Evolutionary conservation across 2,888 invertebrate genomes (phyloP).

Genomic region (Anoplius nigerrimus): DNA sequence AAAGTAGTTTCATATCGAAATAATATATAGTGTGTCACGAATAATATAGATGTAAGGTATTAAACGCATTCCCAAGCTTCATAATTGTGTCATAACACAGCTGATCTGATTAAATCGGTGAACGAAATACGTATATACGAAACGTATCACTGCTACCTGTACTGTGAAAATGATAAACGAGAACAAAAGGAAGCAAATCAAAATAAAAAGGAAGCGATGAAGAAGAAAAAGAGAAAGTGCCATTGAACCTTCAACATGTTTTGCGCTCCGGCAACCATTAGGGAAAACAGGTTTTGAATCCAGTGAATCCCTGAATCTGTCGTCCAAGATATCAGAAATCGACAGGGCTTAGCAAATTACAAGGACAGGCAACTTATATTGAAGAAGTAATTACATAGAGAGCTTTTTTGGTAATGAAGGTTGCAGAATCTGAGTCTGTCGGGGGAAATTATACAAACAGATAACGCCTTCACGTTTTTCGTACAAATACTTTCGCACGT

Average conservation of each 20-base stretch:
- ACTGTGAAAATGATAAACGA: not conserved
- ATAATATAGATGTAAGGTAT: no score
- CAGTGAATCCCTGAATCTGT: constrained; percentile 51
- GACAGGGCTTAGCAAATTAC: constrained; percentile 47
- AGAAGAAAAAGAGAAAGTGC: constrained; percentile 29
- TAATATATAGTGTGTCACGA: no score
- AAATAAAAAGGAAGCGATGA: not conserved
- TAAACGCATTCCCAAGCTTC: no score
- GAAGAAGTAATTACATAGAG: constrained; percentile 42
- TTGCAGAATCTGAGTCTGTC: not conserved
- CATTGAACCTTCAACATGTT: constrained; percentile 44
- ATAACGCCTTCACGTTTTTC: no score
- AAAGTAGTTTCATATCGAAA: no score
- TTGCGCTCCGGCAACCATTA: constrained; percentile 31
- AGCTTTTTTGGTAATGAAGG: constrained; percentile 34
- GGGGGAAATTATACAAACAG: no score
- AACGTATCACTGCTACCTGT: not conserved
- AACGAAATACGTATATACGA: not conserved
- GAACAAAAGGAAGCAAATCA: not conserved
- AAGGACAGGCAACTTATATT: constrained; percentile 35
- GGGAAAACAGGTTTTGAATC: constrained; percentile 54
- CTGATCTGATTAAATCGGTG: no score
- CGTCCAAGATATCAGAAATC: constrained; percentile 48
- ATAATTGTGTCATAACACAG: no score
- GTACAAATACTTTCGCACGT: no score